Conservation (phyloP, 2,113 vertebrate species). For the Hemicordylus capensis region DNA sequence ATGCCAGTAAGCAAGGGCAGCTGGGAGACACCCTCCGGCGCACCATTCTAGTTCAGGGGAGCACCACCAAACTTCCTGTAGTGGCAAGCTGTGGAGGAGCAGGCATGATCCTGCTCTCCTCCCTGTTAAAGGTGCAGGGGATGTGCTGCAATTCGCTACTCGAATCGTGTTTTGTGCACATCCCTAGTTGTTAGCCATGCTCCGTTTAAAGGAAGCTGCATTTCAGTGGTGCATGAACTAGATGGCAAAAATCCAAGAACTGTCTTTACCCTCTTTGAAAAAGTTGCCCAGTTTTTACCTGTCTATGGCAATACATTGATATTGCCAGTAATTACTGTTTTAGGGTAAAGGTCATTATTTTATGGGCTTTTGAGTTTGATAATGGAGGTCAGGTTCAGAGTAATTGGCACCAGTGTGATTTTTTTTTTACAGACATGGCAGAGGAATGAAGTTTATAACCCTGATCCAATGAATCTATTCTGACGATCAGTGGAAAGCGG, state of each 20-base stretch:
- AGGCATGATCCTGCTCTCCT: no score
- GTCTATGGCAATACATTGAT: conserved; percentile 16
- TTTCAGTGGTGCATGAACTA: conserved; percentile 2
- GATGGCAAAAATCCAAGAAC: background rate
- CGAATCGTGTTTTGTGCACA: no score
- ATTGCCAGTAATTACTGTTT: conserved; percentile 12
- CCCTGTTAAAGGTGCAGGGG: no score
- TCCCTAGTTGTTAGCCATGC: conserved; percentile 7
- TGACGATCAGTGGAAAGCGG: no score
- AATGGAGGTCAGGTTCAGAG: background rate
- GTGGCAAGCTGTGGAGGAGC: no score
- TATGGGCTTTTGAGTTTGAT: background rate
- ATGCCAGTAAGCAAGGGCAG: no score
- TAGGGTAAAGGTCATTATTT: background rate
- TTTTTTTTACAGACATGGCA: background rate
- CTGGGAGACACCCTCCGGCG: no score
- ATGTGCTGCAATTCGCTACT: no score
- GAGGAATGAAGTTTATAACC: background rate
- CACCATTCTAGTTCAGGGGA: no score
- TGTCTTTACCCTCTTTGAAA: background rate
- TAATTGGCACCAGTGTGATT: background rate
- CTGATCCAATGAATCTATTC: no score
- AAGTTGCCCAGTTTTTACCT: conserved; percentile 26
- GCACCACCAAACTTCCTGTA: no score
- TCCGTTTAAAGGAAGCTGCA: conserved; percentile 22